A percentile compares a stretch with the other conserved stretches of the same genome.
Evolutionary conservation across 2,888 invertebrate genomes (phyloP).

Genomic region (Mythimna loreyi): DNA sequence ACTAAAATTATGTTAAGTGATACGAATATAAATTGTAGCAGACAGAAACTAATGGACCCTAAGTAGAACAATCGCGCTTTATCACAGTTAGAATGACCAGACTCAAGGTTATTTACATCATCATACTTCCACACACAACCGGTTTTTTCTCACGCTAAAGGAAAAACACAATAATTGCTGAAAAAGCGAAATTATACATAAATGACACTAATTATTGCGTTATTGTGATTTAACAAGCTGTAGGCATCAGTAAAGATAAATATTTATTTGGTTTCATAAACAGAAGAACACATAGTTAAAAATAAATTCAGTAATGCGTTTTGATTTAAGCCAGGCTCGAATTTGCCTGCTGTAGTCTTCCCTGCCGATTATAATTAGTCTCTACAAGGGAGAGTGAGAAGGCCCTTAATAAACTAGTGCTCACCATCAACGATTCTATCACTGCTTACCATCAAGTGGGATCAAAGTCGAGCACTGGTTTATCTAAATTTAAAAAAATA

Average conservation of each 20-base stretch:
- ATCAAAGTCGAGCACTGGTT: no score
- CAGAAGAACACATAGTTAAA: not conserved
- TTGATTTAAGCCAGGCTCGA: constrained; percentile 3
- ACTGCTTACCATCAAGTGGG: no score
- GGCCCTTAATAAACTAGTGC: no score
- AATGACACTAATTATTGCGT: constrained; percentile 5
- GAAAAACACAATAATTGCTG: constrained; percentile 47
- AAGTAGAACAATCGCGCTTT: constrained; percentile 67
- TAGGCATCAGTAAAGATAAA: no score
- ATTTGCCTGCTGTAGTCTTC: no score
- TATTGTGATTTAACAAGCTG: constrained; percentile 9
- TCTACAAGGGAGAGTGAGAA: no score
- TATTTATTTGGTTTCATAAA: no score
- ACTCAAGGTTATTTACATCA: constrained; percentile 80
- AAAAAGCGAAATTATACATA: constrained; percentile 23
- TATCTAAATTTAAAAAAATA: no score
- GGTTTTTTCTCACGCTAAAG: constrained; percentile 71
- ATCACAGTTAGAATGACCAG: constrained; percentile 67
- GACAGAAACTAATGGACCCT: constrained; percentile 53
- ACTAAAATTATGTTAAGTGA: constrained; percentile 25
- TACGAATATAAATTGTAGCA: constrained; percentile 39
- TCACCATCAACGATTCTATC: no score
- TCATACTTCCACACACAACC: constrained; percentile 67
- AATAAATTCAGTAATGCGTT: not conserved
- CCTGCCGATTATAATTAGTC: no score